Conservation (phyloP, 2,113 vertebrate species). For the Melanocharis versteri region DNA sequence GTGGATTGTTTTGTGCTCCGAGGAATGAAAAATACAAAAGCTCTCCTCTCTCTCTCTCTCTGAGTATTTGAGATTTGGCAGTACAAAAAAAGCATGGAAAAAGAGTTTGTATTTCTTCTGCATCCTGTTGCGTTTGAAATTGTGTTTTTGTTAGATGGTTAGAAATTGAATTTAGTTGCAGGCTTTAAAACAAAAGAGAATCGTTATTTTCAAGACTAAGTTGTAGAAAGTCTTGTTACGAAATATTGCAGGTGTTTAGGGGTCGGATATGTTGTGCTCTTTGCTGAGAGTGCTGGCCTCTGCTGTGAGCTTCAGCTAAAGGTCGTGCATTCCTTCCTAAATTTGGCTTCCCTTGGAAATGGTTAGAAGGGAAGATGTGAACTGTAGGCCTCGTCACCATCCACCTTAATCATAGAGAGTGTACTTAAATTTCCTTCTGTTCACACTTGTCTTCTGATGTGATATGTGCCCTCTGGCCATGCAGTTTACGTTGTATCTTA, state of each 20-base stretch:
- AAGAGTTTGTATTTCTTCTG: background rate
- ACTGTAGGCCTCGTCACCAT: slow-evolving; percentile 11
- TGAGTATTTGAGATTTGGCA: background rate
- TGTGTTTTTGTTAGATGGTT: background rate
- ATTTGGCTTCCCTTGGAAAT: slow-evolving; percentile 79
- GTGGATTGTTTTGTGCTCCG: background rate
- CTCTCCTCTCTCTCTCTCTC: background rate
- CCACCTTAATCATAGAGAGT: slow-evolving; percentile 1
- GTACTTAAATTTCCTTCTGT: slow-evolving; percentile 29
- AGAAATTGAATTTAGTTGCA: background rate
- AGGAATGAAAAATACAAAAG: background rate
- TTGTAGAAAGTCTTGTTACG: background rate
- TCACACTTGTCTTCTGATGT: background rate
- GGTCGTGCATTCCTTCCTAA: slow-evolving; percentile 84
- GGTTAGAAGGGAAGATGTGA: slow-evolving; percentile 32
- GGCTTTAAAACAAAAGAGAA: background rate
- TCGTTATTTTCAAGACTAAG: background rate
- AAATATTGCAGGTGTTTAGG: background rate
- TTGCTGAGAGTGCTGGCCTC: slow-evolving; percentile 35
- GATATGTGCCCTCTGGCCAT: background rate
- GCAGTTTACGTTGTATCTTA: background rate
- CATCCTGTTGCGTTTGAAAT: background rate
- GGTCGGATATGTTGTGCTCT: slow-evolving; percentile 35
- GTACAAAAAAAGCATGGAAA: background rate
- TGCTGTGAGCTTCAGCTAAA: slow-evolving; percentile 68